Percentiles rank a stretch among this genome's conserved stretches.
Evolutionary conservation across 2,797 vertebrate genomes (phyloP).

Genomic region (Rhabdomys pumilio): DNA sequence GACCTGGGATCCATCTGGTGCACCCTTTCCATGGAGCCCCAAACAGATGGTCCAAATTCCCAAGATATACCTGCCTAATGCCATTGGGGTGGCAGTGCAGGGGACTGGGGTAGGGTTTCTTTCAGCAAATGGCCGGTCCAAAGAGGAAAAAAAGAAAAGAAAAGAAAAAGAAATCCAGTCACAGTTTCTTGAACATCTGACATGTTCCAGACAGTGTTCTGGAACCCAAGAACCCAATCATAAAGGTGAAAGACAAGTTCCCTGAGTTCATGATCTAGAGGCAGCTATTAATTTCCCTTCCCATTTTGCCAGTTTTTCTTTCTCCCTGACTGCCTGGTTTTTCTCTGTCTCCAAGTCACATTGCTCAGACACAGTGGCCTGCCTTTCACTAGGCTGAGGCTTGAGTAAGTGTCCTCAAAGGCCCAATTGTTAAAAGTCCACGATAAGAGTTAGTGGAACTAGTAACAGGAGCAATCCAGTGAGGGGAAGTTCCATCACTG

Average conservation of each 20-base stretch:
- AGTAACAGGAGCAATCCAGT: background rate
- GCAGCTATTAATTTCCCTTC: background rate
- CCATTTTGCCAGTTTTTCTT: background rate
- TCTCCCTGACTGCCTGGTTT: background rate
- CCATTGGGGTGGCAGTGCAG: background rate
- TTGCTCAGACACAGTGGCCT: background rate
- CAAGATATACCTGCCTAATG: constrained; percentile 78
- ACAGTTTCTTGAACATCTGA: background rate
- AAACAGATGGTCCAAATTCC: constrained; percentile 81
- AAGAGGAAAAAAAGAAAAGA: background rate
- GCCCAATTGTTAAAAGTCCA: background rate
- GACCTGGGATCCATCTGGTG: constrained; percentile 80
- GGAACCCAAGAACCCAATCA: background rate
- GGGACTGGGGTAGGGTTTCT: constrained; percentile 62
- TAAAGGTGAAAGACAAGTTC: background rate
- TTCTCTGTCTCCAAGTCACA: background rate
- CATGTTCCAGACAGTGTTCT: background rate
- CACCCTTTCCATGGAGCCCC: constrained; percentile 69
- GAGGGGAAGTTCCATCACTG: background rate
- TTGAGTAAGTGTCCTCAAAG: background rate
- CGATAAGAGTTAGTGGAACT: background rate
- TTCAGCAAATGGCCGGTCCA: constrained; percentile 67
- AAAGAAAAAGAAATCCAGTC: background rate
- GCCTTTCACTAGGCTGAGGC: background rate
- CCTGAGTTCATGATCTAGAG: background rate